Conservation (phyloP, 2,888 invertebrate genomes). For the Hypsopygia costalis region DNA sequence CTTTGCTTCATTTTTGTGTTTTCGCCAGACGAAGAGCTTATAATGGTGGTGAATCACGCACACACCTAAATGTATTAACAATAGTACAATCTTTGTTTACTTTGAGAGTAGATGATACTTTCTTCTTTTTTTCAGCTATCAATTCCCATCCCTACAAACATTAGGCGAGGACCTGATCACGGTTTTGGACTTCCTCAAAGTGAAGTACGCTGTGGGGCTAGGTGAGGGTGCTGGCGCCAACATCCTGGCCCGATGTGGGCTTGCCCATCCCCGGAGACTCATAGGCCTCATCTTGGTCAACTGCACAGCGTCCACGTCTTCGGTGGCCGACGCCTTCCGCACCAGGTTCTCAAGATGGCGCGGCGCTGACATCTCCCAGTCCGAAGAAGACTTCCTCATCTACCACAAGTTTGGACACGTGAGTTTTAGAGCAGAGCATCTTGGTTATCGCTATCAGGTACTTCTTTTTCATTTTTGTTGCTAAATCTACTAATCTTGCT, state of each 20-base stretch:
- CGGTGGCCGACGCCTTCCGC: constrained; percentile 92
- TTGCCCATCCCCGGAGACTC: constrained; percentile 88
- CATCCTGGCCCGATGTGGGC: constrained; percentile 90
- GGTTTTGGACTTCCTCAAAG: constrained; percentile 89
- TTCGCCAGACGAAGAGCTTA: too few relatives aligned
- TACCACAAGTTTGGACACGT: constrained; percentile 96
- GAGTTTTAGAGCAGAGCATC: constrained; percentile 74
- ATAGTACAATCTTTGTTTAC: too few relatives aligned
- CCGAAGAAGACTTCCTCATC: constrained; percentile 92
- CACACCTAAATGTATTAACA: too few relatives aligned
- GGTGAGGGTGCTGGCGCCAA: constrained; percentile 95
- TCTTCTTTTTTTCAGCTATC: constrained; percentile 77
- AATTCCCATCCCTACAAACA: constrained; percentile 90
- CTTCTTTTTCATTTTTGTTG: constrained; percentile 41
- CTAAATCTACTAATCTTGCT: constrained; percentile 41
- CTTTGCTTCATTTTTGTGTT: too few relatives aligned
- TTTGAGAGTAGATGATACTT: too few relatives aligned
- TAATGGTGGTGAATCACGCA: too few relatives aligned
- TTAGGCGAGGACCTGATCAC: constrained; percentile 91
- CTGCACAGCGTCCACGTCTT: constrained; percentile 92
- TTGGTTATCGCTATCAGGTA: constrained; percentile 65
- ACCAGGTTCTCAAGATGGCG: constrained; percentile 93
- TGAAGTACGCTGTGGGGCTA: constrained; percentile 90
- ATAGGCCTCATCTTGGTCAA: constrained; percentile 92
- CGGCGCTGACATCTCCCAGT: constrained; percentile 90